These are phyloP conservation scores for Megalurothrips usitatus DNA, from an alignment of 2,888 invertebrate genomes.

Conservation along the genomic window DNA sequence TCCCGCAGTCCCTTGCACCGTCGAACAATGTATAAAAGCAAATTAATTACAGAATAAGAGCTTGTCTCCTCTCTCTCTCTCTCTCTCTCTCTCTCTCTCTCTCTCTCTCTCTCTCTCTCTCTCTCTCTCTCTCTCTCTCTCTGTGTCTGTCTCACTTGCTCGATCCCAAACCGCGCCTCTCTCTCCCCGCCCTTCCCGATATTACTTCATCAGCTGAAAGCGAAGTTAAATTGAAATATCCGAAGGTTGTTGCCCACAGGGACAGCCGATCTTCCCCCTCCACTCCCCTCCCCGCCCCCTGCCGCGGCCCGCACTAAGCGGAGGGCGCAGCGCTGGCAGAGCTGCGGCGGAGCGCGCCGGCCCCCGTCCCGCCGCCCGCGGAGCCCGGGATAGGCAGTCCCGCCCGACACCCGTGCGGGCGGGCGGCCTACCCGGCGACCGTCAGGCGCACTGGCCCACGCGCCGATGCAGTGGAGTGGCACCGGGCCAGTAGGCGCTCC, in stretches of 20 bases:
- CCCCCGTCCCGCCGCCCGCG: too few relatives aligned
- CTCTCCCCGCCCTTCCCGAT: not conserved
- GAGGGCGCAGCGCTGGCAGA: too few relatives aligned
- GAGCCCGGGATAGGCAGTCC: not conserved
- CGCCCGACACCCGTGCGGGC: not conserved
- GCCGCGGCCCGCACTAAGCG: not conserved
- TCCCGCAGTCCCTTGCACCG: not conserved
- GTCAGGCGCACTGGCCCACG: not conserved
- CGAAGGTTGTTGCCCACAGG: not conserved
- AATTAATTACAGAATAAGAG: slow-evolving; percentile 2
- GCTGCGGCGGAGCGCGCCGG: not conserved
- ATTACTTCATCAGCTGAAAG: slow-evolving; percentile 23
- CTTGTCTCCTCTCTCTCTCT: not conserved
- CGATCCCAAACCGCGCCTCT: not conserved
- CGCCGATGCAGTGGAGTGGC: too few relatives aligned
- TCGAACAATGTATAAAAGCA: slow-evolving; percentile 1
- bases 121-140: not conserved
- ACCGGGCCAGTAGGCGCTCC: too few relatives aligned
- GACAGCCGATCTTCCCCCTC: not conserved
- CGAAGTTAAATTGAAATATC: slow-evolving; percentile 23
- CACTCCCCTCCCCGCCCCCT: not conserved
- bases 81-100: not conserved
- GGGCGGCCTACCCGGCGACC: not conserved
- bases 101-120: not conserved
- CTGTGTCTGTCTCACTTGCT: not conserved